Evolutionary conservation across 2,113 vertebrate species (phyloP).

Genomic region (Lutjanus erythropterus): DNA sequence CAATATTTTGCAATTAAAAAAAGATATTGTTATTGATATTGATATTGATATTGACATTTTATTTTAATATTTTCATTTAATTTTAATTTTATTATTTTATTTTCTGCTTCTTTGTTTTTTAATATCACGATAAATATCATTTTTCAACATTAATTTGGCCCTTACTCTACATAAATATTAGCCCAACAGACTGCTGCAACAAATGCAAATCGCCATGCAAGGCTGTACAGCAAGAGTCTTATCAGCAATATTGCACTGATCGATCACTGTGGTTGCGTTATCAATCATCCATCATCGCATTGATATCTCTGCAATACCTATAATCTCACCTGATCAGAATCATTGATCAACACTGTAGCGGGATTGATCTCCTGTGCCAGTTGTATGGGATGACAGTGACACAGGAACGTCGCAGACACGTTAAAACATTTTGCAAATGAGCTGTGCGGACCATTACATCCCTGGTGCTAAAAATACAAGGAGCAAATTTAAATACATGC

Average conservation of each 20-base stretch:
- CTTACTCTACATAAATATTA: slow-evolving; percentile 33
- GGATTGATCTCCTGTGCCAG: slow-evolving; percentile 63
- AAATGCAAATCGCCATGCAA: slow-evolving; percentile 65
- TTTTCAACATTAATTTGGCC: slow-evolving; percentile 31
- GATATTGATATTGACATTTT: too few species aligned
- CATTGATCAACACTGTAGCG: slow-evolving; percentile 74
- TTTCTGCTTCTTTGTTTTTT: slow-evolving; percentile 58
- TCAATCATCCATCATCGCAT: slow-evolving; percentile 82
- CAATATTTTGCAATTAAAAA: too few species aligned
- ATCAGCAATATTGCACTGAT: slow-evolving; percentile 76
- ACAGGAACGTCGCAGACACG: slow-evolving; percentile 16
- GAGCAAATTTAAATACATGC: slow-evolving; percentile 41
- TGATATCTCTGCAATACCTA: slow-evolving; percentile 79
- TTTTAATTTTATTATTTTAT: too few species aligned
- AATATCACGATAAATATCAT: too few species aligned
- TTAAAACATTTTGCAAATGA: slow-evolving; percentile 45
- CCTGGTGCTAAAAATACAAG: slow-evolving; percentile 41
- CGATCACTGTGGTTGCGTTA: slow-evolving; percentile 70
- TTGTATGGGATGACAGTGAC: slow-evolving; percentile 47
- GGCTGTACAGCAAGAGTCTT: slow-evolving; percentile 54
- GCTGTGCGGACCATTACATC: slow-evolving; percentile 10
- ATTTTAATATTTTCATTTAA: too few species aligned
- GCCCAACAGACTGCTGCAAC: slow-evolving; percentile 37
- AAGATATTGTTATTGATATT: too few species aligned
- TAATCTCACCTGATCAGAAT: slow-evolving; percentile 79